Conservation (phyloP, 2,888 invertebrate species). For the Halictus quadricinctus region DNA sequence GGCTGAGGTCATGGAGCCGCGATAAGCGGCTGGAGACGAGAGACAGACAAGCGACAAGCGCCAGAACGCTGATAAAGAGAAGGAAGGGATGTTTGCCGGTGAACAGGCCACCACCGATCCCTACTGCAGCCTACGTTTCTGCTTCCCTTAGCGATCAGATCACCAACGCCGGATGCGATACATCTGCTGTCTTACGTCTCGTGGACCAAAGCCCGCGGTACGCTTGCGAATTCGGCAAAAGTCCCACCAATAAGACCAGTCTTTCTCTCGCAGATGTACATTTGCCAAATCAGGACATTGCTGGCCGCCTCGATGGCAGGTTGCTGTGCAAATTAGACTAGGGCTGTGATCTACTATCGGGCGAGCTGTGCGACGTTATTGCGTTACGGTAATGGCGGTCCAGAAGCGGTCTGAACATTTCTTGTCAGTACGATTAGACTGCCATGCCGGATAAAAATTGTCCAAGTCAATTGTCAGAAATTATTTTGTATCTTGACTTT, state of each 20-base stretch:
- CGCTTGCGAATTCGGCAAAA: slow-evolving; percentile 63
- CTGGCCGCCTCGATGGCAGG: slow-evolving; percentile 27
- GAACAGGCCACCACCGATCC: slow-evolving; percentile 2
- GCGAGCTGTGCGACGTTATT: slow-evolving; percentile 39
- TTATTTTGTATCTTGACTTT: too few relatives aligned
- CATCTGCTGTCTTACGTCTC: slow-evolving; percentile 34
- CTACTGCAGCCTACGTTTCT: slow-evolving; percentile 49
- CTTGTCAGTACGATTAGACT: too few relatives aligned
- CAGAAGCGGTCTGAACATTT: not conserved
- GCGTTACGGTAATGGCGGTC: slow-evolving; percentile 12
- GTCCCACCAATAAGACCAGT: slow-evolving; percentile 68
- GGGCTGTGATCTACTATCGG: slow-evolving; percentile 44
- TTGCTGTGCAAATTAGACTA: not conserved
- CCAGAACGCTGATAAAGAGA: slow-evolving; percentile 18
- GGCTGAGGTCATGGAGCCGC: slow-evolving; percentile 17
- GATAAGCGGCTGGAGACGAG: slow-evolving; percentile 37
- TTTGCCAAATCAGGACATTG: slow-evolving; percentile 68
- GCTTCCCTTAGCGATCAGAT: slow-evolving; percentile 29
- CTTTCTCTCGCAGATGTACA: slow-evolving; percentile 48
- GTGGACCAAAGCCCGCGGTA: not conserved
- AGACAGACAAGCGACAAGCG: slow-evolving; percentile 20
- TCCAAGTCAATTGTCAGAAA: too few relatives aligned
- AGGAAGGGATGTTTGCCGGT: not conserved
- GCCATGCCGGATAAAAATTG: too few relatives aligned
- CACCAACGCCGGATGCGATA: slow-evolving; percentile 42